Base-by-base conservation (phyloP, 2,797 vertebrate species). In the Crax fasciolata region DNA sequence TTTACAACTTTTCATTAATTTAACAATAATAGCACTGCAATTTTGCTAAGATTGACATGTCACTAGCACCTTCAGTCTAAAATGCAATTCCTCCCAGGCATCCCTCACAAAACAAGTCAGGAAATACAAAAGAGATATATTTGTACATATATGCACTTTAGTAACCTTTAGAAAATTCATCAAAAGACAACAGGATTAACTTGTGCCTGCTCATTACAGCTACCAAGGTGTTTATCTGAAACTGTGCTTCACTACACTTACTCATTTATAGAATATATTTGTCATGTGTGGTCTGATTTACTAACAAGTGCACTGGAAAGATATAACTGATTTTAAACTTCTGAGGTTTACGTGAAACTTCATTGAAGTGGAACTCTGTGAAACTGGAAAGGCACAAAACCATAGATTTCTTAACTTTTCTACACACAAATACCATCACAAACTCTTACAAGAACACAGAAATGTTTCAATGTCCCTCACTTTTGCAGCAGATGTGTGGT, bases 11-110 rank as follows among this genome's bases (percentile, higher is more conserved):
- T 39, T 80, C 89, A 74, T 89, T 75, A 46, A 93, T 94, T 87
- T 84, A 80, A 67, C 19, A 92, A 77, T 88, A 84, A 71, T 52
- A 84, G 15, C 25, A 77, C 62, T 93, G 52, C 2, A 55, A 8
- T 90, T 92, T 85, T 91, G 65, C 43, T 75, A 71, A 87, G 76
- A 83, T 93, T 92, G 87, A 92, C 43, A 32, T 87, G 82, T 84
- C 79, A 87, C 58, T 74, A 58, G 24, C 63, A 70, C 18, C 6
- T 46, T 48, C 55, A 59, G 51, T 76, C 71, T 89, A 52, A 95
- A 88, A 63, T n/a, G 13, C 27, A 83, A 43, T 13, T 12, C 8
- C 24, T 68, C 66, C 10, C 18, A 66, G 39, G 44, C 20, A 21
- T 61, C 68, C 9, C 55, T 96, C 35, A 92, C 21, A 28, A 44